phyloP scores from a whole-genome alignment of 2,888 invertebrate species.

The Baccha elongata region DNA sequence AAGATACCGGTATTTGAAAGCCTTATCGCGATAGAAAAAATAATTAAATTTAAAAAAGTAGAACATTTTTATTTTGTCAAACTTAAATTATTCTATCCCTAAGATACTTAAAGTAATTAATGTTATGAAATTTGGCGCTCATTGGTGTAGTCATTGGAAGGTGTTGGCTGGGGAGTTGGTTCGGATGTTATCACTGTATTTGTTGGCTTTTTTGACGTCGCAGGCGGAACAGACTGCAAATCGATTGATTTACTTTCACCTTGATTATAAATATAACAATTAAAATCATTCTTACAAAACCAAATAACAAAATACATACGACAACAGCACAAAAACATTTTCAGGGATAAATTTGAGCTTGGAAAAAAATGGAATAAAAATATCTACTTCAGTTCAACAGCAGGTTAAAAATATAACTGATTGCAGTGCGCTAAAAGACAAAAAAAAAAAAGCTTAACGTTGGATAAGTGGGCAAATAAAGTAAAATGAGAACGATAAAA shows the following conservation, averaged over 20 bases:
- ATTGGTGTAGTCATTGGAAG: constrained; percentile 26
- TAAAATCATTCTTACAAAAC: neutral
- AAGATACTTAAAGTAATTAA: neutral
- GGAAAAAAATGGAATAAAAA: neutral
- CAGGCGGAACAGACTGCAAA: constrained; percentile 62
- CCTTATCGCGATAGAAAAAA: constrained; percentile 10
- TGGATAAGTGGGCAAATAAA: constrained; percentile 61
- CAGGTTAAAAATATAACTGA: constrained; percentile 48
- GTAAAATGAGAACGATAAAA: constrained; percentile 63
- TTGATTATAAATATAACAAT: neutral
- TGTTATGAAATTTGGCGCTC: constrained; percentile 57
- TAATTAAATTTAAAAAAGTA: neutral
- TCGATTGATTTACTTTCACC: constrained; percentile 61
- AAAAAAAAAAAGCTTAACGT: constrained; percentile 44
- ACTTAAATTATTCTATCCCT: constrained; percentile 5
- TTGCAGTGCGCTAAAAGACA: constrained; percentile 16
- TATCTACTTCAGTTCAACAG: constrained; percentile 36
- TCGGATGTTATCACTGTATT: constrained; percentile 62
- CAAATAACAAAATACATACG: constrained; percentile 10
- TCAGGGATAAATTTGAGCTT: neutral
- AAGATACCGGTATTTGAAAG: constrained; percentile 1
- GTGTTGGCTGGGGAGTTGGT: constrained; percentile 33
- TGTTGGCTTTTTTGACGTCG: constrained; percentile 30
- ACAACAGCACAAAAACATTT: constrained; percentile 64
- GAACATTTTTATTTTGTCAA: neutral